Evolutionary conservation across 2,113 vertebrate genomes (phyloP), one percentile per base, ranked within the genome.

Genomic region (Oreochromis aureus): DNA sequence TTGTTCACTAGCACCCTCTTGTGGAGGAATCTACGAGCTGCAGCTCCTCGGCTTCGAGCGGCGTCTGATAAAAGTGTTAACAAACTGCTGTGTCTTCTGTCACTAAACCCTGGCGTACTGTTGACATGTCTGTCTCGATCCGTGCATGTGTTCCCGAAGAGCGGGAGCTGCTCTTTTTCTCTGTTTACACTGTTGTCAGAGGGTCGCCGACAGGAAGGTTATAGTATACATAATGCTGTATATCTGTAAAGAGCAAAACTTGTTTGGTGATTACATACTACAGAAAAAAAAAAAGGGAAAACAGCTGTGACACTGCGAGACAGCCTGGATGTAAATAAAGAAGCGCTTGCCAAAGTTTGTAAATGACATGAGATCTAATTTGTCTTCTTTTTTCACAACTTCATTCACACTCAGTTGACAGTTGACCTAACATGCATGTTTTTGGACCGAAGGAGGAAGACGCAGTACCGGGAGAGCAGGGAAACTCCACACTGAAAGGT

Each of bases 271-370:
- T 81, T 63, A 82, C 56, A 69, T 87, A 89, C 69, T 84, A 85
- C 84, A 79, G 79, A 76, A 59, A 63, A 34, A 87, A 87, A 91
- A 88, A 93, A 92, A 89, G 91, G 93, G 90, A 94, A 93, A 93
- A 91, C 84, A 93, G 94, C 94, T 95, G 94, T 95, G 93, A 94
- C 89, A 86, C 85, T 93, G 91, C 53, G 83, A 94, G 94, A 96
- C 95, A 92, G 93, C 90, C 91, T 95, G 96, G 95, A 96, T 97
- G 96, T 97, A 96, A 97, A 96, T 97, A 96, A 97, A 96, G 91
- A 96, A 96, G 96, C 95, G 92, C 95, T 97, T 96, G 96, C 96
- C 96, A 97, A 97, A 97, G 96, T 96, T 96, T 97, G 96, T 95
- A 95, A 96, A 96, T 95, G 93, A 87, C 94, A 95, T 71, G 27